Conservation (phyloP, 2,113 vertebrate species). For the Sorex araneus region DNA sequence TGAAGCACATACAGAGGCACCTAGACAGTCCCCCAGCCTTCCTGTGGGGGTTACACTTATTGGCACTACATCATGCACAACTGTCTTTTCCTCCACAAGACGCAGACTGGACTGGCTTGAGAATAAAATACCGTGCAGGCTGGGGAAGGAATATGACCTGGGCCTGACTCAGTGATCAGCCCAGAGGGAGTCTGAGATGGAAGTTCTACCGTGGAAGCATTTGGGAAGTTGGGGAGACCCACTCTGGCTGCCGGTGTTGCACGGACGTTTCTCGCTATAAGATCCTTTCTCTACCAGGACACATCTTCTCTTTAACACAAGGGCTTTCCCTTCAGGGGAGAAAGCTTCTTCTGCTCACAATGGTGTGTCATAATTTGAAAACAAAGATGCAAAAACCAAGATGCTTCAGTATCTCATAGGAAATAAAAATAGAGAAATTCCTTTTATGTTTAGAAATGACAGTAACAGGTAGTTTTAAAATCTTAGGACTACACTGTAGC, state of each 20-base stretch:
- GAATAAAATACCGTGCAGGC: neutral
- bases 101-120: neutral
- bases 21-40: neutral
- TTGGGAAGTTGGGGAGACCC: neutral
- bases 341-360: constrained; percentile 14
- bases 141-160: neutral
- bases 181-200: neutral
- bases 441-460: constrained; percentile 28
- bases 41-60: neutral
- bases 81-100: neutral
- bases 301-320: neutral
- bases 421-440: constrained; percentile 3
- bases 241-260: no score
- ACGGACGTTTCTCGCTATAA: neutral
- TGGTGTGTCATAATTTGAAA: no score
- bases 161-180: neutral
- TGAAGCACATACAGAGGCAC: no score
- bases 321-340: neutral
- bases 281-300: neutral
- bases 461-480: neutral
- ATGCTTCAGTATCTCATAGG: neutral
- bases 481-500: no score
- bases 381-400: neutral
- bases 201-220: neutral
- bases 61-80: neutral